Conservation (phyloP, 2,113 vertebrate species). For the Tragelaphus scriptus region DNA sequence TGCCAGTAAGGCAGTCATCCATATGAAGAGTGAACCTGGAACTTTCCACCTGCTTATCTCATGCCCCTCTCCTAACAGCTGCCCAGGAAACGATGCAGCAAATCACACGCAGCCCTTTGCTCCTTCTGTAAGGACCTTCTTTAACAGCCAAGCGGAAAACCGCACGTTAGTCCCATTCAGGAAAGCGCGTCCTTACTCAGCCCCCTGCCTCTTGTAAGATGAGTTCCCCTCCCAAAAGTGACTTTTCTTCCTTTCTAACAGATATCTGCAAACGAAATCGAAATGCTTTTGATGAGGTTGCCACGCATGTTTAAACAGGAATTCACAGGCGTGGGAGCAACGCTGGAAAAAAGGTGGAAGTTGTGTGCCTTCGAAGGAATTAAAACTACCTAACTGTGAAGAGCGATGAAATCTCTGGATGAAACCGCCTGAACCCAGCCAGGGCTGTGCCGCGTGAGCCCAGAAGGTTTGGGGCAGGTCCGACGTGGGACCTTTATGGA, state of each 20-base stretch:
- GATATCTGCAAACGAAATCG: constrained; percentile 93
- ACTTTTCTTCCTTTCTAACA: constrained; percentile 69
- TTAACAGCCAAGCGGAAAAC: neutral
- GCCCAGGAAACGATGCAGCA: neutral
- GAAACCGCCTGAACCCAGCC: constrained; percentile 59
- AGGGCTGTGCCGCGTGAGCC: constrained; percentile 62
- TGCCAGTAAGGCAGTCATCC: neutral
- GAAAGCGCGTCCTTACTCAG: fast-evolving
- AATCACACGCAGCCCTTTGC: fast-evolving
- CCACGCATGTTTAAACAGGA: constrained; percentile 96
- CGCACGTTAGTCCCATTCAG: neutral
- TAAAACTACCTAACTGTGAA: constrained; percentile 85
- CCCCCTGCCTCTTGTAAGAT: neutral
- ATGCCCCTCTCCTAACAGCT: neutral
- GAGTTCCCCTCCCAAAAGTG: constrained; percentile 14
- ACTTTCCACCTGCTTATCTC: neutral
- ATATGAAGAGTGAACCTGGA: neutral
- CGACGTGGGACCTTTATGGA: constrained; percentile 59
- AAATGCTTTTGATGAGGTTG: constrained; percentile 91
- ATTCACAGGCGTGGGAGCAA: constrained; percentile 96
- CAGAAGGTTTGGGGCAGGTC: constrained; percentile 59
- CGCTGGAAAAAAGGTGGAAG: constrained; percentile 97
- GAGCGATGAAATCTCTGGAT: constrained; percentile 52
- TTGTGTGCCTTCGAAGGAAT: constrained; percentile 96
- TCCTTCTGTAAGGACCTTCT: neutral